Conservation (phyloP, 2,797 vertebrate genomes). For the Anguilla obscura region DNA sequence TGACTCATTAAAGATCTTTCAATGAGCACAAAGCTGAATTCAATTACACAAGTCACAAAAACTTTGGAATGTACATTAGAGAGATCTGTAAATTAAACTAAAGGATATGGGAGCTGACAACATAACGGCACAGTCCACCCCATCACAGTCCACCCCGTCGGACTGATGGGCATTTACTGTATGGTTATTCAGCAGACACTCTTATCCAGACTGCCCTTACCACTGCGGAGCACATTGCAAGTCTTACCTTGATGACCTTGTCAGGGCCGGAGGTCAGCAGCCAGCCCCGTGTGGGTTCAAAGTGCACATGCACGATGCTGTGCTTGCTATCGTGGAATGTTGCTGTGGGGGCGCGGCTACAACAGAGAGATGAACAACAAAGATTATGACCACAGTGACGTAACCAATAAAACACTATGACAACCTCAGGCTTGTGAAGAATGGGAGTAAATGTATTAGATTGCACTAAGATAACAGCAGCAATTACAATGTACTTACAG, state of each 20-base stretch:
- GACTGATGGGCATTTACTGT: not conserved
- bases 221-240: not conserved
- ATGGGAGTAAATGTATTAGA: not conserved
- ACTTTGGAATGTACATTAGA: too few species aligned
- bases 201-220: conserved; percentile 13
- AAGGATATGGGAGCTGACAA: not conserved
- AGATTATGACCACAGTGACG: not conserved
- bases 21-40: too few species aligned
- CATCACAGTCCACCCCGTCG: not conserved
- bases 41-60: too few species aligned
- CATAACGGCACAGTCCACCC: not conserved
- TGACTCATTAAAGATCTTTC: too few species aligned
- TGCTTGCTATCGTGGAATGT: conserved; percentile 98
- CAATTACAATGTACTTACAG: not conserved
- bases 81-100: not conserved
- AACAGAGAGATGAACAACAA: conserved; percentile 41
- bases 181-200: not conserved
- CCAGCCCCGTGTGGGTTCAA: conserved; percentile 90
- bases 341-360: conserved; percentile 89
- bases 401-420: not conserved
- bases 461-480: not conserved
- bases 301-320: conserved; percentile 88
- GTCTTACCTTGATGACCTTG: conserved; percentile 89
- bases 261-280: conserved; percentile 92
- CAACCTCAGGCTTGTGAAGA: not conserved